These are phyloP conservation scores for Halcyon leucocephala DNA, from an alignment of 2,797 vertebrate genomes.

Conservation along the genomic window DNA sequence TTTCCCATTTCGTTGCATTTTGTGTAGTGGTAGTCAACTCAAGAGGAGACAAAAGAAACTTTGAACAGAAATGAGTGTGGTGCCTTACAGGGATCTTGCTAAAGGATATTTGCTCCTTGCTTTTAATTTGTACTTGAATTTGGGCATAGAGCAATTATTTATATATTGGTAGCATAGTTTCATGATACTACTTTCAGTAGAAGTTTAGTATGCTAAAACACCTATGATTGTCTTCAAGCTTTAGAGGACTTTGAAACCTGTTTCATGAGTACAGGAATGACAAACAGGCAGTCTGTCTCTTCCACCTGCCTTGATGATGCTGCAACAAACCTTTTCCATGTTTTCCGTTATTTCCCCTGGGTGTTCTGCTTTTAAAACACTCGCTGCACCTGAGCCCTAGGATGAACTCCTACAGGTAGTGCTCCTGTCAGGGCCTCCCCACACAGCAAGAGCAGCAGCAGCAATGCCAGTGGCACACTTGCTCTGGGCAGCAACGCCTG, in stretches of 20 bases:
- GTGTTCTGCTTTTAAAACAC: background rate
- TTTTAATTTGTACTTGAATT: background rate
- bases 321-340: background rate
- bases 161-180: background rate
- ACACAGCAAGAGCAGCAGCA: background rate
- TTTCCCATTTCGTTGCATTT: background rate
- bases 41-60: background rate
- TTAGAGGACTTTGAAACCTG: background rate
- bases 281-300: background rate
- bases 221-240: background rate
- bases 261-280: background rate
- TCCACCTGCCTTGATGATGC: background rate
- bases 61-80: background rate
- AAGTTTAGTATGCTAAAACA: background rate
- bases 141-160: background rate
- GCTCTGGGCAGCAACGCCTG: background rate
- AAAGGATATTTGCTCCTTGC: background rate
- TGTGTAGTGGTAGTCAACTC: background rate
- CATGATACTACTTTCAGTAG: background rate
- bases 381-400: background rate
- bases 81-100: background rate
- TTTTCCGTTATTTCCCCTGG: background rate
- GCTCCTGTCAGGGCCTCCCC: fast-evolving
- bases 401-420: background rate
- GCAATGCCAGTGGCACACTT: background rate